Evolutionary conservation across 2,113 vertebrate species (phyloP).

Genomic region (Syngnathoides biaculeatus): DNA sequence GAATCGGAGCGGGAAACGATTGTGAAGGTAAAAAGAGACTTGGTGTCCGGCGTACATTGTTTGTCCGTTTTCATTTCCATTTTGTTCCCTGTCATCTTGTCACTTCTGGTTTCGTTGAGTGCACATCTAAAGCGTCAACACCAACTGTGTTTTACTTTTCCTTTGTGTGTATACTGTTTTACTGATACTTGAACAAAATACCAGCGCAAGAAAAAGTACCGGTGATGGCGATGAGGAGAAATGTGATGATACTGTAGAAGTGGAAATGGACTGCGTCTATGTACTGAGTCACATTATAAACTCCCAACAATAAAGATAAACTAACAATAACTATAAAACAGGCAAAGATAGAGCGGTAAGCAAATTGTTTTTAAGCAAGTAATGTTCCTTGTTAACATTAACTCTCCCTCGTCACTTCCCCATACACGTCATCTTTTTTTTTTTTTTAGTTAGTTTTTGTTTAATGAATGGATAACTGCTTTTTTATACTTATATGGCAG

Average conservation of each 20-base stretch:
- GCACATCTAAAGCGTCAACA: background rate
- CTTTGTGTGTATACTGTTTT: background rate
- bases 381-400: too few relatives aligned
- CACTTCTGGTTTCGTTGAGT: background rate
- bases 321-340: too few relatives aligned
- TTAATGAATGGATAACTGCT: background rate
- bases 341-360: too few relatives aligned
- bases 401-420: too few relatives aligned
- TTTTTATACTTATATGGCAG: too few relatives aligned
- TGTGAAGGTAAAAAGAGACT: constrained; percentile 59
- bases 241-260: background rate
- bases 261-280: background rate
- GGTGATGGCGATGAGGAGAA: background rate
- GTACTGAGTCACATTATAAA: background rate
- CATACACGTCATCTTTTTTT: background rate
- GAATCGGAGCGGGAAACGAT: constrained; percentile 50
- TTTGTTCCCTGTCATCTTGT: background rate
- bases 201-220: background rate
- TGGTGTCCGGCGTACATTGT: constrained; percentile 51
- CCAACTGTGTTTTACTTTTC: background rate
- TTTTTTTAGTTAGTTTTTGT: too few relatives aligned
- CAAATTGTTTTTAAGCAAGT: too few relatives aligned
- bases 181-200: background rate
- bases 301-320: too few relatives aligned
- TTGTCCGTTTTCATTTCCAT: constrained; percentile 54